A percentile compares a stretch with the other conserved stretches of the same genome.
phyloP scores from a whole-genome alignment of 2,797 vertebrate species.

The Mycteria americana region DNA sequence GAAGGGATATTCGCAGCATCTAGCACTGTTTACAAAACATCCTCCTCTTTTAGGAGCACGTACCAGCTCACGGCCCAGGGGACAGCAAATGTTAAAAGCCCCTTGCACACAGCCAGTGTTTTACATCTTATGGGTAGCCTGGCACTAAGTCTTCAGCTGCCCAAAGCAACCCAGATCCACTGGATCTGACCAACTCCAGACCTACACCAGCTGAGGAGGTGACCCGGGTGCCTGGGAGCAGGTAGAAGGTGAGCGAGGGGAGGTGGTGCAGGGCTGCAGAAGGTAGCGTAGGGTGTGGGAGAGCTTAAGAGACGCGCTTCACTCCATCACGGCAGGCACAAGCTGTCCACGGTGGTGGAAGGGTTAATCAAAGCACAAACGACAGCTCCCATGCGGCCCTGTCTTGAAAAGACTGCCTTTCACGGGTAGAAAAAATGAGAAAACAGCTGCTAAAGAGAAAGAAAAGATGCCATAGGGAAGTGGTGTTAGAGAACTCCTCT shows the following conservation, averaged over 20 bases:
- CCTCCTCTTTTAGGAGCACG: background rate
- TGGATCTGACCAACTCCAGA: background rate
- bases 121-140: background rate
- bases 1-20: background rate
- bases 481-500: background rate
- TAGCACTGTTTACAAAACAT: background rate
- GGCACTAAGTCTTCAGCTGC: background rate
- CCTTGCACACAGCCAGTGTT: background rate
- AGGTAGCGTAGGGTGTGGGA: fast-evolving
- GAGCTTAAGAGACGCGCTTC: background rate
- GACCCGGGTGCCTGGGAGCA: background rate
- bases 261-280: background rate
- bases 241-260: background rate
- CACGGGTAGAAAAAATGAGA: background rate
- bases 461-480: background rate
- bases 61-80: background rate
- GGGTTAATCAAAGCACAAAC: background rate
- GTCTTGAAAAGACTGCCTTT: background rate
- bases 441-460: conserved; percentile 31
- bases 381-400: background rate
- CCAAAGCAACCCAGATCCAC: background rate
- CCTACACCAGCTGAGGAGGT: background rate
- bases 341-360: background rate
- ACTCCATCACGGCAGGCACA: background rate
- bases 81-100: background rate